phyloP scores from a whole-genome alignment of 2,113 vertebrate species.

The Cynocephalus volans region DNA sequence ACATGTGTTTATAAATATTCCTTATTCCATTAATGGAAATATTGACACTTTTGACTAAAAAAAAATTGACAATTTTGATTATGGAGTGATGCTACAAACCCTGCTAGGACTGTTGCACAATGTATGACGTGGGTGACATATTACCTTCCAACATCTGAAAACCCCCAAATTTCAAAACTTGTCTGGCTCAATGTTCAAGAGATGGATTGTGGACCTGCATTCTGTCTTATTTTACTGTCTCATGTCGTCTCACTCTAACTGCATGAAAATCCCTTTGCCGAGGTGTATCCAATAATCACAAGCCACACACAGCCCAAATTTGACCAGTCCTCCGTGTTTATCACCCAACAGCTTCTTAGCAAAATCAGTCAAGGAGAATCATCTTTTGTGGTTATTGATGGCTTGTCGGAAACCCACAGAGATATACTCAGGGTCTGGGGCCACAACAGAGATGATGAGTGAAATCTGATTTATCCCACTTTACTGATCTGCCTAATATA shows the following conservation, averaged over 20 bases:
- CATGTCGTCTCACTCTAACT: no score
- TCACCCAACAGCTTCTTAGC: neutral
- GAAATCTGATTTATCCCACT: neutral
- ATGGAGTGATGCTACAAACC: accelerated
- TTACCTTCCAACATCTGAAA: neutral
- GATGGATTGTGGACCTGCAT: no score
- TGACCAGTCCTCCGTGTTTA: neutral
- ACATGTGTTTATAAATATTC: neutral
- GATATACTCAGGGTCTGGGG: no score
- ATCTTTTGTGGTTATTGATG: neutral
- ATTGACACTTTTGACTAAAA: neutral
- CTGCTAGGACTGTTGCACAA: accelerated
- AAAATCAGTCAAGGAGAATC: neutral
- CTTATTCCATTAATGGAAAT: neutral
- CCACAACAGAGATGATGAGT: neutral
- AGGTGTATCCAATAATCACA: neutral
- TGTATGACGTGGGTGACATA: neutral
- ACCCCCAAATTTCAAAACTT: neutral
- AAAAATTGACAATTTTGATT: neutral
- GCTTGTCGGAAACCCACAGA: neutral
- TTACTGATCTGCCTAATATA: neutral
- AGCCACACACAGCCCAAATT: neutral
- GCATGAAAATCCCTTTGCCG: neutral
- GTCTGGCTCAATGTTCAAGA: neutral
- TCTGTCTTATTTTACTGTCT: neutral